phyloP scores from a whole-genome alignment of 2,888 invertebrate species.

The Strigamia transsilvanica region DNA sequence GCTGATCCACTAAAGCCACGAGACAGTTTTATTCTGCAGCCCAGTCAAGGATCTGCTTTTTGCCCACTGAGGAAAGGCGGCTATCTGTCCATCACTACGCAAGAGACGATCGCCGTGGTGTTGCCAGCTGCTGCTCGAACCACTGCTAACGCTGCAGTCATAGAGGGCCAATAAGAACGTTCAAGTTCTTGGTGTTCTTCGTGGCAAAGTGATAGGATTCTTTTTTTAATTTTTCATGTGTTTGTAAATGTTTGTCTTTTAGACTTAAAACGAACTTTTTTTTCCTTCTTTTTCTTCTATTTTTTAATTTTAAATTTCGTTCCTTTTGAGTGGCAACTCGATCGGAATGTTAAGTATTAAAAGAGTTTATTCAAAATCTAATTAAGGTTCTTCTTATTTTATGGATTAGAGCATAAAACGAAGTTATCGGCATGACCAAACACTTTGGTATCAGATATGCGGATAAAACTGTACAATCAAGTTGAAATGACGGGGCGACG shows the following conservation, averaged over 20 bases:
- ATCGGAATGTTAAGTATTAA: slow-evolving; percentile 20
- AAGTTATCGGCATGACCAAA: background rate
- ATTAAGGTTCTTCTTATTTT: slow-evolving; percentile 1
- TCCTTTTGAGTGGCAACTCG: slow-evolving; percentile 7
- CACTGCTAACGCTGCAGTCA: slow-evolving; percentile 9
- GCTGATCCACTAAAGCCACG: slow-evolving; percentile 70
- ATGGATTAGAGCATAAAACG: background rate
- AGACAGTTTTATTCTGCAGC: slow-evolving; percentile 78
- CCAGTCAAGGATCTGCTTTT: slow-evolving; percentile 82
- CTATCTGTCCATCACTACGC: slow-evolving; percentile 12
- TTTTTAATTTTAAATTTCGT: background rate
- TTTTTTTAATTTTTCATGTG: slow-evolving; percentile 12
- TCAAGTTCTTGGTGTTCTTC: background rate
- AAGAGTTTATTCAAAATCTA: background rate
- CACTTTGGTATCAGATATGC: background rate
- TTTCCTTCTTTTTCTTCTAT: background rate
- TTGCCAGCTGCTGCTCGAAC: slow-evolving; percentile 33
- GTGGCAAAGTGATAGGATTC: slow-evolving; percentile 8
- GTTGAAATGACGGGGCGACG: background rate
- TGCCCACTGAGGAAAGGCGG: slow-evolving; percentile 68
- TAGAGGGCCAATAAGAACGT: slow-evolving; percentile 51
- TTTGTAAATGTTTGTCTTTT: slow-evolving; percentile 40
- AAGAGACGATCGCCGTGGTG: slow-evolving; percentile 28
- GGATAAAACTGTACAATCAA: slow-evolving; percentile 1
- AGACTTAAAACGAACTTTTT: slow-evolving; percentile 40